Conservation (phyloP, 2,113 vertebrate species). For the Neopipo cinnamomea region DNA sequence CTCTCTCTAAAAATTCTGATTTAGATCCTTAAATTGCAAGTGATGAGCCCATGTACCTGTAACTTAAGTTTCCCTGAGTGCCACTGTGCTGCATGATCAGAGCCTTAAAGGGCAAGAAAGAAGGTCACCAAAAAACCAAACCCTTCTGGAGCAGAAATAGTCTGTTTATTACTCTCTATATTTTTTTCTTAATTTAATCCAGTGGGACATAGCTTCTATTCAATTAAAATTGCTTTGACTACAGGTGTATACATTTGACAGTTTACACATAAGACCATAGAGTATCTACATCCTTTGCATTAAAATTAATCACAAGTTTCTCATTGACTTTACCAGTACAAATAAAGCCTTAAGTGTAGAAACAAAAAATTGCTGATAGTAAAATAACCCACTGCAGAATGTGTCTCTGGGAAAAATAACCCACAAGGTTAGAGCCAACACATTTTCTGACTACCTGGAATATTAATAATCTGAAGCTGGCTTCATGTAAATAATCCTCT, state of each 20-base stretch:
- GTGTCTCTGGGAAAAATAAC: not conserved
- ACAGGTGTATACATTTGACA: not conserved
- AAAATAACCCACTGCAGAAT: not conserved
- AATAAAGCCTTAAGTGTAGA: not conserved
- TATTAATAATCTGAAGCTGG: slow-evolving; percentile 32
- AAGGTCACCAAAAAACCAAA: not conserved
- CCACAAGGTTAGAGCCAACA: not conserved
- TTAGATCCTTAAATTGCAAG: not conserved
- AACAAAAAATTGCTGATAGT: not conserved
- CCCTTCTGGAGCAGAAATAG: not conserved
- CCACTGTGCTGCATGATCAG: not conserved
- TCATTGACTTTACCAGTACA: not conserved
- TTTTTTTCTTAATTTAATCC: not conserved
- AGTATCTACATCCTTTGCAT: not conserved
- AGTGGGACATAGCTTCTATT: not conserved
- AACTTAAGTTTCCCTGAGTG: not conserved
- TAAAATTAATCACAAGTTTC: not conserved
- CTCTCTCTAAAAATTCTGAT: not conserved
- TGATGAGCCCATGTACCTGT: not conserved
- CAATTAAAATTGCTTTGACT: not conserved
- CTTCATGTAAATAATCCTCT: slow-evolving; percentile 36
- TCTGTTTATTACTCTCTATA: not conserved
- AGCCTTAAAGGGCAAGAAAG: not conserved
- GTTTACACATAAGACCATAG: not conserved
- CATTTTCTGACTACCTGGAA: slow-evolving; percentile 22